Evolutionary conservation across 2,113 vertebrate species (phyloP).

Genomic region (Epinephelus moara): DNA sequence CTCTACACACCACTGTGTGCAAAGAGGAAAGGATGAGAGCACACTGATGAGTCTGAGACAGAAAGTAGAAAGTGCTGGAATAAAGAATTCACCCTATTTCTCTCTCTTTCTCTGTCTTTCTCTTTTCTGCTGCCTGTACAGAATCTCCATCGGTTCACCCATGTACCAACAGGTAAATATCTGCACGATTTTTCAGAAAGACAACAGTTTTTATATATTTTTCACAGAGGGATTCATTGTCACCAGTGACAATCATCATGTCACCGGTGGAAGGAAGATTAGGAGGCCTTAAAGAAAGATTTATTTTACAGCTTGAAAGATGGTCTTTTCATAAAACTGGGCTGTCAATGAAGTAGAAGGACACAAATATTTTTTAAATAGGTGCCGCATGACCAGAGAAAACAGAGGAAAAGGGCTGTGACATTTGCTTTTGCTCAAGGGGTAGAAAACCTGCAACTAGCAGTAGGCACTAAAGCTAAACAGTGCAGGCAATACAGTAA

Average conservation of each 20-base stretch:
- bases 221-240: neutral
- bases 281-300: neutral
- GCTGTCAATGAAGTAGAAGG: too few relatives aligned
- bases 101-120: neutral
- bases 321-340: too few relatives aligned
- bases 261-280: neutral
- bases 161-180: conserved; percentile 91
- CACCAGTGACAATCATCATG: neutral
- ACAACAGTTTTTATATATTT: neutral
- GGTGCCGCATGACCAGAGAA: too few relatives aligned
- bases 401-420: too few relatives aligned
- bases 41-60: neutral
- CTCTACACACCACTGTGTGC: neutral
- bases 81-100: neutral
- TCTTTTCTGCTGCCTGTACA: conserved; percentile 73
- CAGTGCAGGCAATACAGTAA: too few relatives aligned
- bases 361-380: too few relatives aligned
- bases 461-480: too few relatives aligned
- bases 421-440: too few relatives aligned
- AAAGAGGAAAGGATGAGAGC: neutral
- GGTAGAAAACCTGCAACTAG: too few relatives aligned
- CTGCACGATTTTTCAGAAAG: conserved; percentile 51
- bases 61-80: neutral
- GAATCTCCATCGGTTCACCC: conserved; percentile 92
- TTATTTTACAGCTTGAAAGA: too few relatives aligned